Evolutionary conservation across 2,888 invertebrate genomes (phyloP).

Genomic region (Rhagonycha fulva): DNA sequence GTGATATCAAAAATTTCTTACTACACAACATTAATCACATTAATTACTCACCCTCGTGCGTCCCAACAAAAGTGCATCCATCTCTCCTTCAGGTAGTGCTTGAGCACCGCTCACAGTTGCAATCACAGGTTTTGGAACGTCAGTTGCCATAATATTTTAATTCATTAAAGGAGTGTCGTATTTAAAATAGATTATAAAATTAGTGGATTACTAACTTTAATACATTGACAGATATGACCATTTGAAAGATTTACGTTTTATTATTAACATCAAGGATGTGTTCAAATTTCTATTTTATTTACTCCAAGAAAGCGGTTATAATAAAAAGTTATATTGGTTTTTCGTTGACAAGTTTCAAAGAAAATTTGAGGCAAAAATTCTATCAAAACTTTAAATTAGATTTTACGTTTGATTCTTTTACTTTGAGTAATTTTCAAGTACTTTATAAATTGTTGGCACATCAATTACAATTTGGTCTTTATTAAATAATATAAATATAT

Average conservation of each 20-base stretch:
- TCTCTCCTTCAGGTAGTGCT: constrained; percentile 69
- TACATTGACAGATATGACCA: not conserved
- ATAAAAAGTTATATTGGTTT: constrained; percentile 14
- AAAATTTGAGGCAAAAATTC: constrained; percentile 5
- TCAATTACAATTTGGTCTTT: constrained; percentile 15
- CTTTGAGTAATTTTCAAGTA: not conserved
- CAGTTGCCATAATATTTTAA: constrained; percentile 32
- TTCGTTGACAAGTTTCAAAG: not conserved
- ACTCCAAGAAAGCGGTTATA: not conserved
- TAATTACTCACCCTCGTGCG: constrained; percentile 75
- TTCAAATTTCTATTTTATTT: not conserved
- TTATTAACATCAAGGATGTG: not conserved
- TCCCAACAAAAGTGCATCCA: constrained; percentile 78
- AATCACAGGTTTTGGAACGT: constrained; percentile 62
- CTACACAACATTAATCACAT: not conserved
- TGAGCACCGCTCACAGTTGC: constrained; percentile 58
- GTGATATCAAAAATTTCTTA: too few relatives aligned
- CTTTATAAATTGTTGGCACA: constrained; percentile 11
- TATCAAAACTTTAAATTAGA: constrained; percentile 25
- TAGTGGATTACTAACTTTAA: not conserved
- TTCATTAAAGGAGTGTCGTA: not conserved
- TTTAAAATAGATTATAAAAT: not conserved
- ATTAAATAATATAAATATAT: not conserved
- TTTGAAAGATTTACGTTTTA: not conserved
- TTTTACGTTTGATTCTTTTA: not conserved